Evolutionary conservation across 2,888 invertebrate genomes (phyloP).

Genomic region (Pandemis heparana): DNA sequence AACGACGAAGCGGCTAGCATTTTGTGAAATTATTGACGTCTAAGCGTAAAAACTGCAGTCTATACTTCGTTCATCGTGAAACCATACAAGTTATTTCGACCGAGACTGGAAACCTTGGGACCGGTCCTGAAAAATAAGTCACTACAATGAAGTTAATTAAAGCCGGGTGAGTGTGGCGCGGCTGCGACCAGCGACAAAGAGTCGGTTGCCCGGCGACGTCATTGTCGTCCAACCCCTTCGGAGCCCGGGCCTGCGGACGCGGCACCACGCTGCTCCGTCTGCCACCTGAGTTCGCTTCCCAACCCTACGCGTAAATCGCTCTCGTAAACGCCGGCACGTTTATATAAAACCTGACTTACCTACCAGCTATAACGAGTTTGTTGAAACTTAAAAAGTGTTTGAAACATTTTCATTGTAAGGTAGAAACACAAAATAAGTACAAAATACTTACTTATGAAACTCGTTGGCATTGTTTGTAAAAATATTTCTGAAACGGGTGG

Average conservation of each 20-base stretch:
- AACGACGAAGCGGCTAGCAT: not conserved
- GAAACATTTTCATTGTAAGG: not conserved
- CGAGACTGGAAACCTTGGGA: constrained; percentile 7
- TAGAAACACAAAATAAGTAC: not conserved
- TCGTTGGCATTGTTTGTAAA: not conserved
- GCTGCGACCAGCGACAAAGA: constrained; percentile 28
- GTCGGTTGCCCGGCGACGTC: constrained; percentile 28
- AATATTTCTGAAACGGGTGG: not conserved
- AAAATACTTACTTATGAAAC: not conserved
- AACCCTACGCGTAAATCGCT: not conserved
- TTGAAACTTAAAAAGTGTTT: not conserved
- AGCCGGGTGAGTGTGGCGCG: constrained; percentile 17
- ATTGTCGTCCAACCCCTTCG: constrained; percentile 12
- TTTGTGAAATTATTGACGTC: not conserved
- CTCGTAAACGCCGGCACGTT: not conserved
- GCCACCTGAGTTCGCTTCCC: not conserved
- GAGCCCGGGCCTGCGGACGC: not conserved
- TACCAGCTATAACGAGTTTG: not conserved
- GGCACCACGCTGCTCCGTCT: not conserved
- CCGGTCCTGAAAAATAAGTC: constrained; percentile 15
- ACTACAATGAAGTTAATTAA: constrained; percentile 37
- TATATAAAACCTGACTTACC: not conserved
- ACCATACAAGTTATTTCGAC: constrained; percentile 11
- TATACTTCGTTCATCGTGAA: constrained; percentile 1
- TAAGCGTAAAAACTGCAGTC: not conserved